These are phyloP conservation scores for Synanceia verrucosa DNA, from an alignment of 2,797 vertebrate genomes.

Conservation along the genomic window DNA sequence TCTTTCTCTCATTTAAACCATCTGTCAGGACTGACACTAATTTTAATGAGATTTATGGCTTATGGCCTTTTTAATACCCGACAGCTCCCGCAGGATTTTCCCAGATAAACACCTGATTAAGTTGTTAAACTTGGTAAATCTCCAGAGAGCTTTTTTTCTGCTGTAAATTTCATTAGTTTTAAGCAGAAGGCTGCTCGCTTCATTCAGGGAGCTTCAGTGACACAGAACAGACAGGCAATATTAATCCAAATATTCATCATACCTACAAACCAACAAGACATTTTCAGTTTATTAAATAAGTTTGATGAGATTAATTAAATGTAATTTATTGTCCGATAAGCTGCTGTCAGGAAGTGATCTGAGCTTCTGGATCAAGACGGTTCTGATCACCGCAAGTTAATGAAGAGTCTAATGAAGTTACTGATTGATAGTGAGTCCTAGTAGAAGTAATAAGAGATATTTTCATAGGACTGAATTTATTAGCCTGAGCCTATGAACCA, in stretches of 20 bases:
- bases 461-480: too few relatives aligned
- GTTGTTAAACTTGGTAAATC: not conserved
- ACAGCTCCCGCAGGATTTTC: not conserved
- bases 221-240: not conserved
- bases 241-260: not conserved
- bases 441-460: too few relatives aligned
- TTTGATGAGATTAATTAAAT: not conserved
- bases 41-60: conserved; percentile 5
- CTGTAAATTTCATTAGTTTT: conserved; percentile 10
- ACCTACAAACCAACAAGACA: not conserved
- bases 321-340: not conserved
- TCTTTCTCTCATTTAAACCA: not conserved
- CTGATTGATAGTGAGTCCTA: too few relatives aligned
- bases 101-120: conserved; percentile 25
- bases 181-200: not conserved
- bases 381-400: not conserved
- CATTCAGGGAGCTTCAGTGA: not conserved
- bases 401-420: not conserved
- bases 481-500: too few relatives aligned
- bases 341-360: not conserved
- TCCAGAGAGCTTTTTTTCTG: conserved; percentile 7
- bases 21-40: not conserved
- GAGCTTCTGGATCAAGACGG: not conserved
- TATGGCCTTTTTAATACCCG: not conserved
- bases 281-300: not conserved